These are phyloP conservation scores for Idaea biselata DNA, from an alignment of 2,888 invertebrate genomes.

Conservation along the genomic window DNA sequence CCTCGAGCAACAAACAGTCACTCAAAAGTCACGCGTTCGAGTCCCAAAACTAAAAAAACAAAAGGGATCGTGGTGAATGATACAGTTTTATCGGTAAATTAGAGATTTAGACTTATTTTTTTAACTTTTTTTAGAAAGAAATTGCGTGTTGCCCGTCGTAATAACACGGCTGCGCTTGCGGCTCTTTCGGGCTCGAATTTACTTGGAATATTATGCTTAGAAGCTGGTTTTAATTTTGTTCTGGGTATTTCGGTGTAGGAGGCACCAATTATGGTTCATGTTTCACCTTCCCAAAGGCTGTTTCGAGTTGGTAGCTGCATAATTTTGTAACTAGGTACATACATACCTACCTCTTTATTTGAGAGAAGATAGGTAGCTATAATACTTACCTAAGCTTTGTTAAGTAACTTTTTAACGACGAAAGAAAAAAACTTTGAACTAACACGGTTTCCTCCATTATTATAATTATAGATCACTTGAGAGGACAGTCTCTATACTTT, in stretches of 20 bases:
- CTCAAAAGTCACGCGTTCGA: constrained; percentile 77
- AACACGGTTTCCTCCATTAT: too few species aligned
- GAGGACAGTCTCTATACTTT: too few species aligned
- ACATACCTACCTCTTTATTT: constrained; percentile 1
- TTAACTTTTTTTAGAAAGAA: constrained; percentile 51
- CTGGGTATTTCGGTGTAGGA: constrained; percentile 25
- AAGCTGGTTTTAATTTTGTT: constrained; percentile 31
- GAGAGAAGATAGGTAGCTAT: neutral
- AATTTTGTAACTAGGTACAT: constrained; percentile 3
- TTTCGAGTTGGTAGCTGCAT: constrained; percentile 15
- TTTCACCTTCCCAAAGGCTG: constrained; percentile 17
- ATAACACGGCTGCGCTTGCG: constrained; percentile 61
- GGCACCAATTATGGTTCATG: constrained; percentile 25
- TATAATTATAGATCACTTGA: too few species aligned
- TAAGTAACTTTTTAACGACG: neutral
- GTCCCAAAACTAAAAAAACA: constrained; percentile 49
- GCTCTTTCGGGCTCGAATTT: constrained; percentile 32
- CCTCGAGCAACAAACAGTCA: constrained; percentile 73
- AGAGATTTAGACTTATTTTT: constrained; percentile 60
- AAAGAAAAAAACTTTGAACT: too few species aligned
- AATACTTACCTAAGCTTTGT: neutral
- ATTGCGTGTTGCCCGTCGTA: constrained; percentile 71
- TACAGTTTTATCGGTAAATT: constrained; percentile 78
- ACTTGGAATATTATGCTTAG: constrained; percentile 23
- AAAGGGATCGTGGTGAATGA: constrained; percentile 69